Conservation (phyloP, 2,113 vertebrate genomes). For the Pogona vitticeps region DNA sequence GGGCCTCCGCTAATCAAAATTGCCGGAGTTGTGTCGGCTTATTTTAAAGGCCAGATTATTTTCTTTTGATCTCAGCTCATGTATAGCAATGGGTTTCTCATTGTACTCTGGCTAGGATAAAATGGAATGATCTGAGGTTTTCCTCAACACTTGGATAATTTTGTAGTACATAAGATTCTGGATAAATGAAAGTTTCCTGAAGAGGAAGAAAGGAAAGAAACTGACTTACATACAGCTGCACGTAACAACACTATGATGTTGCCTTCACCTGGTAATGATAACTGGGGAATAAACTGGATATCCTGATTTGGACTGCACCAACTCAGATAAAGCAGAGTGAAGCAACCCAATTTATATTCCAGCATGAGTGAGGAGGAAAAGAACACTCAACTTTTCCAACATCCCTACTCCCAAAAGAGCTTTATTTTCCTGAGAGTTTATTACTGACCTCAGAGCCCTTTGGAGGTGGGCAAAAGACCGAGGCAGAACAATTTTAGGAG, state of each 20-base stretch:
- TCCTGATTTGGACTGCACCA: background rate
- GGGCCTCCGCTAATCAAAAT: background rate
- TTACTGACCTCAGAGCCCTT: too few relatives aligned
- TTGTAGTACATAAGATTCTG: background rate
- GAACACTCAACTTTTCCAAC: too few relatives aligned
- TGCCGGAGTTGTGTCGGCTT: background rate
- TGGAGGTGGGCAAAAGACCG: too few relatives aligned
- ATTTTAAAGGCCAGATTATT: background rate
- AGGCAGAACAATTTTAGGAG: too few relatives aligned
- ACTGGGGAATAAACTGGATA: background rate
- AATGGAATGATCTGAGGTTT: background rate
- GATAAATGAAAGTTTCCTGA: background rate
- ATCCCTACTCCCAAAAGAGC: too few relatives aligned
- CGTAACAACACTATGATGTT: too few relatives aligned
- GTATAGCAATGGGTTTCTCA: background rate
- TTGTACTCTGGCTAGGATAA: background rate
- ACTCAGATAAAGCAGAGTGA: background rate
- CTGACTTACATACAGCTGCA: background rate
- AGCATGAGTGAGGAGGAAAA: too few relatives aligned
- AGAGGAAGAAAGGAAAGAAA: background rate
- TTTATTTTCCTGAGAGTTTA: too few relatives aligned
- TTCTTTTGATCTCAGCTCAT: background rate
- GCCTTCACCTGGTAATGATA: too few relatives aligned
- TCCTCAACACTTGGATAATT: background rate
- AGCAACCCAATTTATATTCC: too few relatives aligned